Evolutionary conservation across 2,888 invertebrate genomes (phyloP).

Genomic region (Drosophila gaucha): DNA sequence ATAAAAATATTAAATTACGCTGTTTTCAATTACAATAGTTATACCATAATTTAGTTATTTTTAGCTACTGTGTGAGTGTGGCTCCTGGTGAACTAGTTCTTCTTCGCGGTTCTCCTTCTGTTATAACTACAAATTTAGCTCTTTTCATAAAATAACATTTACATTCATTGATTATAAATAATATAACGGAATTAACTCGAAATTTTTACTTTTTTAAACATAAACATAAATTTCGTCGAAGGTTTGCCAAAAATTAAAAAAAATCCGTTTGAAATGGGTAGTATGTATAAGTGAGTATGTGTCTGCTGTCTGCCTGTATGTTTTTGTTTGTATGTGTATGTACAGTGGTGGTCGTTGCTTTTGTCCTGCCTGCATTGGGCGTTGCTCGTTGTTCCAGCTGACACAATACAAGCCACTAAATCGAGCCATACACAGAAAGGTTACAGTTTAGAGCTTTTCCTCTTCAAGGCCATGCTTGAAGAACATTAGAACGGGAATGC

Average conservation of each 20-base stretch:
- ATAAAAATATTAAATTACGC: conserved; percentile 69
- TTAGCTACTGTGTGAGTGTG: conserved; percentile 55
- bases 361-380: conserved; percentile 23
- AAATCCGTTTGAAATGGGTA: conserved; percentile 47
- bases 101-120: conserved; percentile 19
- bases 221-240: conserved; percentile 55
- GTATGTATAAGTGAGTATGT: conserved; percentile 69
- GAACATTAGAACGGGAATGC: conserved; percentile 96
- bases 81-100: conserved; percentile 17
- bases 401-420: conserved; percentile 7
- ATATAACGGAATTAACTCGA: conserved; percentile 41
- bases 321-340: conserved; percentile 23
- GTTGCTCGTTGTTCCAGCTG: conserved; percentile 24
- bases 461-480: conserved; percentile 98
- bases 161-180: conserved; percentile 43
- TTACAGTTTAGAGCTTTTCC: conserved; percentile 92
- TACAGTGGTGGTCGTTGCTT: conserved; percentile 23
- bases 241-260: conserved; percentile 34
- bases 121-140: conserved; percentile 52
- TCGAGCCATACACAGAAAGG: conserved; percentile 17
- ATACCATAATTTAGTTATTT: conserved; percentile 56
- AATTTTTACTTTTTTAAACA: conserved; percentile 44
- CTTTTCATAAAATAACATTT: conserved; percentile 47
- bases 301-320: conserved; percentile 23
- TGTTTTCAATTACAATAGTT: conserved; percentile 63